Evolutionary conservation across 2,113 vertebrate genomes (phyloP).

Genomic region (Rhabdornis inornatus): DNA sequence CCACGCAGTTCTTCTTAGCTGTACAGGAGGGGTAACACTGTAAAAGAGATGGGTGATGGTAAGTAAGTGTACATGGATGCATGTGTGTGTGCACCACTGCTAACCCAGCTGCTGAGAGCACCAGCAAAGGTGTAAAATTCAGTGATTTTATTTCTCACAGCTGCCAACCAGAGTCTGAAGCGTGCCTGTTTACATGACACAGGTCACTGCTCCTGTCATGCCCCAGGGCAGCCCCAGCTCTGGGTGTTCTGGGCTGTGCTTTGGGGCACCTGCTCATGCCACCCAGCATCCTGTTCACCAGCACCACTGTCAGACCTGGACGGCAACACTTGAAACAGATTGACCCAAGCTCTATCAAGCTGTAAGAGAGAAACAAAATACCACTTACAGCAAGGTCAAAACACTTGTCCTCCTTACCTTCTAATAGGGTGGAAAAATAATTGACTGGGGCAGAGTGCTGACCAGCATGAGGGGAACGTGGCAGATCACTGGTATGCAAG

Average conservation of each 20-base stretch:
- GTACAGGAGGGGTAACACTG: neutral
- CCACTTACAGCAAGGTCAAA: neutral
- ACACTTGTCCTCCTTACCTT: neutral
- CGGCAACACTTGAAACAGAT: neutral
- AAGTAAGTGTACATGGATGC: neutral
- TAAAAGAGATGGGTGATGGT: neutral
- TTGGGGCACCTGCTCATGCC: neutral
- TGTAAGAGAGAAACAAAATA: neutral
- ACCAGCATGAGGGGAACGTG: neutral
- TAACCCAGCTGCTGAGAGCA: neutral
- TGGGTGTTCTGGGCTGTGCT: neutral
- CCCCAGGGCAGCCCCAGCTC: neutral
- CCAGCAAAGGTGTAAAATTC: neutral
- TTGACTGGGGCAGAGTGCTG: neutral
- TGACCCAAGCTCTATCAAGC: neutral
- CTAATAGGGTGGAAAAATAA: neutral
- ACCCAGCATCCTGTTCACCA: neutral
- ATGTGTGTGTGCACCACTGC: neutral
- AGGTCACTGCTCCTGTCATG: rapidly evolving
- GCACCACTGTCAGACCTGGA: neutral
- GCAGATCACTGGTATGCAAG: neutral
- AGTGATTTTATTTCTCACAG: neutral
- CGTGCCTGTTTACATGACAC: rapidly evolving
- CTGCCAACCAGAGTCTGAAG: neutral
- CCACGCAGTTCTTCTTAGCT: neutral